Base-by-base conservation (phyloP, 2,113 vertebrate species). In the Ceyx cyanopectus region DNA sequence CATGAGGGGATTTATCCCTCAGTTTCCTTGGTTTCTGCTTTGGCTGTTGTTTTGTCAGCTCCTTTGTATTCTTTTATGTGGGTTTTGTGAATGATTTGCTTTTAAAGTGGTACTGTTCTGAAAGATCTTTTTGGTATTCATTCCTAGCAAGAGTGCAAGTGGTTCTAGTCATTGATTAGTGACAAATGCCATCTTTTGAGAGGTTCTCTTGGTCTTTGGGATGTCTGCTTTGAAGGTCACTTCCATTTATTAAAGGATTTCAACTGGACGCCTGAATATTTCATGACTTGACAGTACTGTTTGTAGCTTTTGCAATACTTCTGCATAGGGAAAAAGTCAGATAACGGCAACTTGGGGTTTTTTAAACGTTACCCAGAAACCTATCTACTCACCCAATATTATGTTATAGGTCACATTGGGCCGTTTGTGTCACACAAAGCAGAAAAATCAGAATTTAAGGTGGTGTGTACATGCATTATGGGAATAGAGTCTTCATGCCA, bases 181-280 rank as follows among this genome's bases (percentile, higher is more conserved):
- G 95, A 97, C 80, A 96, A 96, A 95, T 95, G 91, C 67, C 90
- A 93, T 95, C 82, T 93, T 90, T 80, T 60, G 74, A 93, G 79
- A 87, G 68, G 80, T 95, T 87, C 76, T 93, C 74, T 89, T 96
- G 90, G 92, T 94, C 93, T 96, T 97, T 91, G 83, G 68, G 51
- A 85, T 92, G 93, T 96, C 85, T 87, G 15, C 92, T 96, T 92
- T 96, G 91, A 97, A 97, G 91, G 94, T 96, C 92, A 96, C 83
- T 85, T 89, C 82, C 76, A 90, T 96, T 91, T 87, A 90, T 95
- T 94, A 81, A 83, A 66, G 81, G 61, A 68, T 86, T 84, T 81
- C 73, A 75, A 78, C 78, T 73, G 74, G 93, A 96, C 63, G 74
- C 61, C 76, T 93, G 90, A 92, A 87, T 92, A 79, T 91, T 95